These are phyloP conservation scores for Oligia fasciuncula DNA, from an alignment of 2,888 invertebrate species.

Conservation along the genomic window DNA sequence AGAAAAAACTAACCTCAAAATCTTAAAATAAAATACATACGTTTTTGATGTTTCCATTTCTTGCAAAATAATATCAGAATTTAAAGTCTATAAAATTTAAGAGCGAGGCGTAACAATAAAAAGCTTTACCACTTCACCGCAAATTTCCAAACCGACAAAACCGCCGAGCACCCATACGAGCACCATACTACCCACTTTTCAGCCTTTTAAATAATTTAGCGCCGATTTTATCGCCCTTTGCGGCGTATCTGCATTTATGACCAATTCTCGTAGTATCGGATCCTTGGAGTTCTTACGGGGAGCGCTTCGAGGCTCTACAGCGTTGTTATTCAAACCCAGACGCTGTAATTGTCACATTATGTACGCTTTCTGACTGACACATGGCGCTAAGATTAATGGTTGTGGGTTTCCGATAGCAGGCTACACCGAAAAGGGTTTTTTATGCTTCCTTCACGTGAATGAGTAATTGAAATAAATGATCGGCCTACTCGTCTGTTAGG, in stretches of 20 bases:
- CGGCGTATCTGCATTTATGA: slow-evolving; percentile 65
- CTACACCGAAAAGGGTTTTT: slow-evolving; percentile 62
- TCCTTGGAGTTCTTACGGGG: slow-evolving; percentile 38
- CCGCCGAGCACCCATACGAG: slow-evolving; percentile 45
- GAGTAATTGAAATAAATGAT: slow-evolving; percentile 72
- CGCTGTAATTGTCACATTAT: slow-evolving; percentile 71
- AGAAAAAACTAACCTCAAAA: neutral
- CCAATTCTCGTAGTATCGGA: slow-evolving; percentile 47
- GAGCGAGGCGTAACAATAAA: slow-evolving; percentile 44
- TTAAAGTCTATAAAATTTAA: slow-evolving; percentile 46
- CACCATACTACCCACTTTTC: slow-evolving; percentile 59
- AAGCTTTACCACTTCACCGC: slow-evolving; percentile 43
- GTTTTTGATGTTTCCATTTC: slow-evolving; percentile 24
- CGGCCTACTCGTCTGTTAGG: slow-evolving; percentile 52
- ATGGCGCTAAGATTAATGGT: slow-evolving; percentile 70
- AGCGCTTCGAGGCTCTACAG: slow-evolving; percentile 19
- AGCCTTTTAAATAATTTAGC: slow-evolving; percentile 74
- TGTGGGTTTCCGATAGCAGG: slow-evolving; percentile 59
- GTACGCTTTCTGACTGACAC: slow-evolving; percentile 66
- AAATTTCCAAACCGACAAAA: slow-evolving; percentile 44
- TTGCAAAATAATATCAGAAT: slow-evolving; percentile 25
- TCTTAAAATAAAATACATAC: neutral
- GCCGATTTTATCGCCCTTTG: slow-evolving; percentile 67
- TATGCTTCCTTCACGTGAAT: slow-evolving; percentile 62
- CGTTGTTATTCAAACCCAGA: slow-evolving; percentile 63